Percentiles rank a stretch among this genome's conserved stretches.
Conservation (phyloP, 2,888 invertebrate genomes). For the Agriopis aurantiaria region DNA sequence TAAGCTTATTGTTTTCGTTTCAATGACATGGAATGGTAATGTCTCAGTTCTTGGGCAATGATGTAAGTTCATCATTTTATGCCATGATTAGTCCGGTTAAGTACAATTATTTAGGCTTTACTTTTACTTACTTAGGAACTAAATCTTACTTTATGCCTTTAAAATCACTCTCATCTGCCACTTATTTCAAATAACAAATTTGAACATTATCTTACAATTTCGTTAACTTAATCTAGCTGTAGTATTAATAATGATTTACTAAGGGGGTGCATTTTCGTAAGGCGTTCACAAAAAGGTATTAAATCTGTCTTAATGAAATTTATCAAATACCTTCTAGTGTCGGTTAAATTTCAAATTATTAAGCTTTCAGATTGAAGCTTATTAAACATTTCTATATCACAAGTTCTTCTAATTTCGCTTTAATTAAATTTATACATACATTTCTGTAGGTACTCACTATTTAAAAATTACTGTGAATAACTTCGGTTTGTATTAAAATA, state of each 20-base stretch:
- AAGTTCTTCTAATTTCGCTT: too few relatives aligned
- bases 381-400: slow-evolving; percentile 8
- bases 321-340: neutral
- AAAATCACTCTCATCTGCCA: neutral
- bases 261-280: neutral
- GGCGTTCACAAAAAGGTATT: slow-evolving; percentile 2
- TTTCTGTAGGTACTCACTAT: too few relatives aligned
- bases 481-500: too few relatives aligned
- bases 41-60: neutral
- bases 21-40: slow-evolving; percentile 3
- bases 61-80: neutral
- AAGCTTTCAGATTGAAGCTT: slow-evolving; percentile 12
- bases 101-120: too few relatives aligned
- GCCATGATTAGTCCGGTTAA: neutral
- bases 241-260: neutral
- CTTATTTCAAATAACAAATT: neutral
- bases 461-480: too few relatives aligned
- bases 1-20: too few relatives aligned
- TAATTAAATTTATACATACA: too few relatives aligned
- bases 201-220: neutral
- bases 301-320: slow-evolving; percentile 15
- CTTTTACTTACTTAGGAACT: too few relatives aligned
- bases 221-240: neutral
- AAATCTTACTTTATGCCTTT: neutral
- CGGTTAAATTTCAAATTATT: slow-evolving; percentile 4